Conservation (phyloP, 2,888 invertebrate species). For the Ectemnius lituratus region DNA sequence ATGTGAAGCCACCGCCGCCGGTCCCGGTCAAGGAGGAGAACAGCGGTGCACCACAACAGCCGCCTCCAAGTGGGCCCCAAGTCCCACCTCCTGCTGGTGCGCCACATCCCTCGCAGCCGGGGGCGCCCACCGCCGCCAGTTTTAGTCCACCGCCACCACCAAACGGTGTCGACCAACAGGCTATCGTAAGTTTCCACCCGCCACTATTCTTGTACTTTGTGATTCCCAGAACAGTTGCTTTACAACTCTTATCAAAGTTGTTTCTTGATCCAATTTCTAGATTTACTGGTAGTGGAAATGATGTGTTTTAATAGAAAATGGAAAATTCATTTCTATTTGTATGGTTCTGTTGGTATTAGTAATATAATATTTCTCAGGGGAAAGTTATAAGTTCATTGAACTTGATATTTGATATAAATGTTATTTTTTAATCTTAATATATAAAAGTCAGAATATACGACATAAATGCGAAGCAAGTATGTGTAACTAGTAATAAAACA, state of each 20-base stretch:
- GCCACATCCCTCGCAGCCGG: conserved; percentile 70
- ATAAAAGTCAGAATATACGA: too few species aligned
- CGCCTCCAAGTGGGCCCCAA: conserved; percentile 76
- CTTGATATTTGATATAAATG: too few species aligned
- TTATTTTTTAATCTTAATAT: too few species aligned
- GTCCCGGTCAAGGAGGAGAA: conserved; percentile 76
- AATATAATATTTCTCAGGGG: too few species aligned
- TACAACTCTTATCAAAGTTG: not conserved
- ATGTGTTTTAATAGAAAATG: not conserved
- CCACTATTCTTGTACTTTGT: not conserved
- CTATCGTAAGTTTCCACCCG: conserved; percentile 68
- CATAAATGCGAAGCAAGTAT: too few species aligned
- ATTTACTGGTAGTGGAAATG: conserved; percentile 1
- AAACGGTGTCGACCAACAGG: conserved; percentile 78
- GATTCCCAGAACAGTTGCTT: not conserved
- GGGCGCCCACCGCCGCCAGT: conserved; percentile 76
- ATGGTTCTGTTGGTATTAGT: too few species aligned
- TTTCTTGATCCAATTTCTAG: not conserved
- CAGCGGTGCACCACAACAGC: conserved; percentile 71
- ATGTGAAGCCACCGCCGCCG: conserved; percentile 76
- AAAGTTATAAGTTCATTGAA: too few species aligned
- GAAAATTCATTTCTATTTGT: too few species aligned
- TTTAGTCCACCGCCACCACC: conserved; percentile 80
- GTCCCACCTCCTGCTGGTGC: conserved; percentile 70
- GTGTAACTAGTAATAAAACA: too few species aligned